Evolutionary conservation across 2,797 vertebrate genomes (phyloP).

Genomic region (Rousettus madagascariensis): DNA sequence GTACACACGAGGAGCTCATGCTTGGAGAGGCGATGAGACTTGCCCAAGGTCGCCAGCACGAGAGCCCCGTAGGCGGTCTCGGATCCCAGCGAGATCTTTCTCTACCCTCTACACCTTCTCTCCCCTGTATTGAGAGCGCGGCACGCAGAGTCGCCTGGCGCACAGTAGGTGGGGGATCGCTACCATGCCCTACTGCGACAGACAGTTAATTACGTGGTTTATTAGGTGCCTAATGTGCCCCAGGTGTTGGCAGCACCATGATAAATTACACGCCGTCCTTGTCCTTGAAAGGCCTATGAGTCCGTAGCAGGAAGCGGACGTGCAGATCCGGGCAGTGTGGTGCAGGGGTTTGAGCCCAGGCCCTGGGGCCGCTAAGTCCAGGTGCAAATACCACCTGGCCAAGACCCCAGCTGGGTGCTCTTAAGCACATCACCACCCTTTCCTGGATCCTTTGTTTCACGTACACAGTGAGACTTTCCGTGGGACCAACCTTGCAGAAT

Average conservation of each 20-base stretch:
- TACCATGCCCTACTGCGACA: not conserved
- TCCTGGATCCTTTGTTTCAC: not conserved
- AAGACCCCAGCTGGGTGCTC: not conserved
- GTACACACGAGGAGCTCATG: not conserved
- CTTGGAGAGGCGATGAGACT: accelerated
- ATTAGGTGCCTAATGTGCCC: not conserved
- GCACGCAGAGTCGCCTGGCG: not conserved
- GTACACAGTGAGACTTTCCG: not conserved
- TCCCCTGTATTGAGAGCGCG: not conserved
- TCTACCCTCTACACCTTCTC: not conserved
- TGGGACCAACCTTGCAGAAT: not conserved
- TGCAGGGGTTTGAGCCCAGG: not conserved
- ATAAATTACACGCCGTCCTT: not conserved
- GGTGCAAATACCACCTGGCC: not conserved
- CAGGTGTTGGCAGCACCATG: not conserved
- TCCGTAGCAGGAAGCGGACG: not conserved
- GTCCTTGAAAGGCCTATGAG: conserved; percentile 22
- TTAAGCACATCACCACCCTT: too few species aligned
- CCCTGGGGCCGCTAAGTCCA: not conserved
- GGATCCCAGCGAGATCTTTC: not conserved
- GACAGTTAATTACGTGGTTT: conserved; percentile 3
- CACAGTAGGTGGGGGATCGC: not conserved
- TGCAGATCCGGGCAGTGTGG: not conserved
- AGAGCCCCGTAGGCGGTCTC: not conserved
- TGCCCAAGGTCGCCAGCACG: not conserved